These are phyloP conservation scores for Mythimna loreyi DNA, from an alignment of 2,888 invertebrate genomes.

Conservation along the genomic window DNA sequence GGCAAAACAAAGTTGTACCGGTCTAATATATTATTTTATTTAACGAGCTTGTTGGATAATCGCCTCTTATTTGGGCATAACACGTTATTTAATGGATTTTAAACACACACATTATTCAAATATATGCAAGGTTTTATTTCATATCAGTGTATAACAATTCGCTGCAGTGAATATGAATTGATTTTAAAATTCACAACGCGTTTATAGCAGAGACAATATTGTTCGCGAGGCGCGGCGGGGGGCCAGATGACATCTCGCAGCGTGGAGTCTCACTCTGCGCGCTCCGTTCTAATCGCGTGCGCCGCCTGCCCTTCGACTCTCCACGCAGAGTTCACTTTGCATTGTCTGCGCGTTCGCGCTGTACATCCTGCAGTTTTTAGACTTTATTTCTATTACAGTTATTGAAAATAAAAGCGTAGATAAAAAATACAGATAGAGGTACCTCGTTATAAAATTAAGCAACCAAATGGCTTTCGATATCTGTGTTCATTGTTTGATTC, in stretches of 20 bases:
- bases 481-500: conserved; percentile 86
- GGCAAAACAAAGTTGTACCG: conserved; percentile 50
- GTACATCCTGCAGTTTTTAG: conserved; percentile 71
- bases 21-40: conserved; percentile 61
- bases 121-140: conserved; percentile 69
- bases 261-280: conserved; percentile 84
- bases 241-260: conserved; percentile 90
- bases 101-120: conserved; percentile 67
- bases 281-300: conserved; percentile 67
- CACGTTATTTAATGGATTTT: conserved; percentile 69
- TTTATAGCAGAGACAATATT: conserved; percentile 89
- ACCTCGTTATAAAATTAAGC: conserved; percentile 86
- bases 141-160: conserved; percentile 74
- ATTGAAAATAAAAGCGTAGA: conserved; percentile 87
- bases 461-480: conserved; percentile 87
- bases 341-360: conserved; percentile 43
- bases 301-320: conserved; percentile 44
- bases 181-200: conserved; percentile 88
- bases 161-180: conserved; percentile 85
- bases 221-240: conserved; percentile 88
- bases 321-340: conserved; percentile 58
- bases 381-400: conserved; percentile 82
- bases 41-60: conserved; percentile 65
- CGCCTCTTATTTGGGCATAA: conserved; percentile 67
- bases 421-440: conserved; percentile 83